Evolutionary conservation across 1,140 invertebrate species (phyloP).

Genomic region (Hesperophylax magnus): DNA sequence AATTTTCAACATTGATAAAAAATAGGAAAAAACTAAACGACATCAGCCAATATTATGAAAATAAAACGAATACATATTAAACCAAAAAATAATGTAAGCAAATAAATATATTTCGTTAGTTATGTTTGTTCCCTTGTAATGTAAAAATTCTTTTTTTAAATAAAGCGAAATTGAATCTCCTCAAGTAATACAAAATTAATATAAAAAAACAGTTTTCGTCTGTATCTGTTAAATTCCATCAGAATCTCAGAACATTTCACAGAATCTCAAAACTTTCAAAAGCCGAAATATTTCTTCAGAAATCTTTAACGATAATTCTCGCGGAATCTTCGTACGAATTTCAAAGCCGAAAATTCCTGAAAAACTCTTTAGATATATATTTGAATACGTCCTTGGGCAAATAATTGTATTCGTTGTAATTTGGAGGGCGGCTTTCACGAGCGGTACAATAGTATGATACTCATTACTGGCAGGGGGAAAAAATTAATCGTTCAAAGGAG

Average conservation of each 20-base stretch:
- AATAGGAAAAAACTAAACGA: too few relatives aligned
- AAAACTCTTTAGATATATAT: conserved; percentile 43
- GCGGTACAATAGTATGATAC: conserved; percentile 38
- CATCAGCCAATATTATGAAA: too few relatives aligned
- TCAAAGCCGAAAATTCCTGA: conserved; percentile 27
- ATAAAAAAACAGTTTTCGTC: not conserved
- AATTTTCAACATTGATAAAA: too few relatives aligned
- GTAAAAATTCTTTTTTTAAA: too few relatives aligned
- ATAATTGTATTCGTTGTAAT: conserved; percentile 48
- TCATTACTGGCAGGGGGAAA: conserved; percentile 34
- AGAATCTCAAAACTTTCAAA: too few relatives aligned
- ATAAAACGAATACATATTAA: too few relatives aligned
- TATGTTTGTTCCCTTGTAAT: too few relatives aligned
- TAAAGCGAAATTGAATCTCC: too few relatives aligned
- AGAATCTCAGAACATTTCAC: too few relatives aligned
- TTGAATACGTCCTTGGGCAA: conserved; percentile 30
- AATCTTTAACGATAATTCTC: conserved; percentile 6
- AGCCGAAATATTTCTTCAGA: not conserved
- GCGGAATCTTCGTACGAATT: conserved; percentile 14
- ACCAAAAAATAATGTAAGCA: too few relatives aligned
- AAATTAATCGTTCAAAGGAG: conserved; percentile 32
- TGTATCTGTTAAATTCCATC: not conserved
- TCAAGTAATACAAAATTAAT: not conserved
- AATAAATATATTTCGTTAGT: too few relatives aligned
- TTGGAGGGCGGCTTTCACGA: conserved; percentile 15